Evolutionary conservation across 2,797 vertebrate species (phyloP).

Genomic region (Chaenodraco wilsoni): DNA sequence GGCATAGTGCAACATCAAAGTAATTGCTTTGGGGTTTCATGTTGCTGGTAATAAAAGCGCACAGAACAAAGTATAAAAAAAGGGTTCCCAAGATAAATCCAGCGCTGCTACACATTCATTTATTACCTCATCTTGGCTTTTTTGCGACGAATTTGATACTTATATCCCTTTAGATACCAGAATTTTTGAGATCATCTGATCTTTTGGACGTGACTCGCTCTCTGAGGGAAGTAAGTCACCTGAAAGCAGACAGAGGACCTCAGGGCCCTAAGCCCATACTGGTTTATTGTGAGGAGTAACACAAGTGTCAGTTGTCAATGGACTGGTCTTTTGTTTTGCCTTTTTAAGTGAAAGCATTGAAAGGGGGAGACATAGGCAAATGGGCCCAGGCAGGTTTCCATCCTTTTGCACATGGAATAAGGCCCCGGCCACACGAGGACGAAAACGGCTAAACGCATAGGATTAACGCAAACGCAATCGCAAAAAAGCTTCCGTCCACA

Average conservation of each 20-base stretch:
- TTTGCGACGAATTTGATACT: not conserved
- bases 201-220: not conserved
- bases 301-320: too few species aligned
- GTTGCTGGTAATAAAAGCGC: not conserved
- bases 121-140: not conserved
- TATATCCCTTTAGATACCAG: not conserved
- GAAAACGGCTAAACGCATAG: too few species aligned
- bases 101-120: not conserved
- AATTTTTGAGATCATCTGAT: not conserved
- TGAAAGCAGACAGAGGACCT: not conserved
- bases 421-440: too few species aligned
- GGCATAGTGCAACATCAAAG: constrained; percentile 1
- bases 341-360: too few species aligned
- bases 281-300: not conserved
- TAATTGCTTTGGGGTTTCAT: not conserved
- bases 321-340: too few species aligned
- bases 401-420: too few species aligned
- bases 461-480: too few species aligned
- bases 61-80: not conserved
- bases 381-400: too few species aligned
- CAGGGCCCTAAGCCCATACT: not conserved
- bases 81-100: not conserved
- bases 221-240: not conserved
- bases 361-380: too few species aligned
- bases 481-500: too few species aligned